These are phyloP conservation scores for Folsomia candida DNA, from an alignment of 2,888 invertebrate species.

Conservation along the genomic window DNA sequence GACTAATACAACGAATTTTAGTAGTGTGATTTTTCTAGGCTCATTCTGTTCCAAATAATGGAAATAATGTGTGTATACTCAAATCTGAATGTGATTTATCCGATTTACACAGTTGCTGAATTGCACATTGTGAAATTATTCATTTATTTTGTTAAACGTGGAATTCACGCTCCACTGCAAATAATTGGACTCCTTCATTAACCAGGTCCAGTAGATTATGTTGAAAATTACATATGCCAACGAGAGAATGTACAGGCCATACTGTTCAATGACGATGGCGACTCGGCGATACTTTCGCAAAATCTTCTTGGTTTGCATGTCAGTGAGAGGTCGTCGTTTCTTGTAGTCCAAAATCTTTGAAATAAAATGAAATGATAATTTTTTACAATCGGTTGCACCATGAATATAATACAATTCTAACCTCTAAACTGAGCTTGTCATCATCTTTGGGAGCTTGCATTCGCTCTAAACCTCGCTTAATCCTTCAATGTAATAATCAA, in stretches of 20 bases:
- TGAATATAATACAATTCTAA: too few species aligned
- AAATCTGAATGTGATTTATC: too few species aligned
- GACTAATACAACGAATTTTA: too few species aligned
- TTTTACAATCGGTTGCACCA: too few species aligned
- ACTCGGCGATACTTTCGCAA: background rate
- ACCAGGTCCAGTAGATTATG: background rate
- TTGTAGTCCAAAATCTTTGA: background rate
- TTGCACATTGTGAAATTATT: too few species aligned
- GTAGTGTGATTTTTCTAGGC: too few species aligned
- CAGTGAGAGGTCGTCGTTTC: background rate
- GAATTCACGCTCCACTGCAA: background rate
- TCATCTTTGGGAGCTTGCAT: background rate
- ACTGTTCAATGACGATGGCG: background rate
- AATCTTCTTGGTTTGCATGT: background rate
- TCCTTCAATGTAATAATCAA: too few species aligned
- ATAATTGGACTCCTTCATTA: background rate
- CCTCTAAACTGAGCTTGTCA: background rate
- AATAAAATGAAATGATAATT: too few species aligned
- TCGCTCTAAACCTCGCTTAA: background rate
- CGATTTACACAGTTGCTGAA: too few species aligned
- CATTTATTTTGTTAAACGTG: background rate
- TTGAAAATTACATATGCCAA: background rate
- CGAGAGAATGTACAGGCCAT: background rate
- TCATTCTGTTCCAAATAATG: too few species aligned
- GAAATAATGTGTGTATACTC: too few species aligned